Conservation (phyloP, 2,888 invertebrate species). For the Morpho deidamia region DNA sequence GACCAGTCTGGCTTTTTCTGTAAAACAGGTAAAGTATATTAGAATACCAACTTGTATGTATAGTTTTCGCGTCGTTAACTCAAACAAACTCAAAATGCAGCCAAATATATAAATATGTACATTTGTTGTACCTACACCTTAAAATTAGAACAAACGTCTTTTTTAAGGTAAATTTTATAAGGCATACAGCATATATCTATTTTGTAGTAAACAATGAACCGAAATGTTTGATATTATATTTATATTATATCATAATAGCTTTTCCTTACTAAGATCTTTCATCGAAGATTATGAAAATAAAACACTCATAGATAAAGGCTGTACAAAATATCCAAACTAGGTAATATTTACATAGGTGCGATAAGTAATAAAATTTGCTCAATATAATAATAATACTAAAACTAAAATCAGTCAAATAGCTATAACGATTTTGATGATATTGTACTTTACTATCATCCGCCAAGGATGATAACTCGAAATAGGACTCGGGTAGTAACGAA, state of each 20-base stretch:
- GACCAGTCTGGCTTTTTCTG: constrained; percentile 98
- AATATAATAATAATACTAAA: too few relatives aligned
- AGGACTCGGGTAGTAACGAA: too few relatives aligned
- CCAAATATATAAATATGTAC: constrained; percentile 1
- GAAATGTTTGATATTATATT: too few relatives aligned
- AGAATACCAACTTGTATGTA: constrained; percentile 12
- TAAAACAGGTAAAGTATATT: constrained; percentile 53
- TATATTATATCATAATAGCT: too few relatives aligned
- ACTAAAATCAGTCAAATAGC: too few relatives aligned
- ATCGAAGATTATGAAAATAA: too few relatives aligned
- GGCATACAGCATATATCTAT: constrained; percentile 1
- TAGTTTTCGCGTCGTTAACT: constrained; percentile 5
- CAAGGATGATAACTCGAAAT: too few relatives aligned
- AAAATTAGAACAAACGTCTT: background rate
- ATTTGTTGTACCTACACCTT: background rate
- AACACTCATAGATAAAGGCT: background rate
- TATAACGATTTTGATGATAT: too few relatives aligned
- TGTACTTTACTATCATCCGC: too few relatives aligned
- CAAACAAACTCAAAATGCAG: constrained; percentile 17
- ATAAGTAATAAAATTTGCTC: background rate
- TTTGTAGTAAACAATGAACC: background rate
- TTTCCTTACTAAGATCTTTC: too few relatives aligned
- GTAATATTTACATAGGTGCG: constrained; percentile 5
- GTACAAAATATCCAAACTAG: background rate
- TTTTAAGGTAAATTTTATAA: background rate